phyloP scores from a whole-genome alignment of 2,797 vertebrate genomes.

The Antennarius maculatus region DNA sequence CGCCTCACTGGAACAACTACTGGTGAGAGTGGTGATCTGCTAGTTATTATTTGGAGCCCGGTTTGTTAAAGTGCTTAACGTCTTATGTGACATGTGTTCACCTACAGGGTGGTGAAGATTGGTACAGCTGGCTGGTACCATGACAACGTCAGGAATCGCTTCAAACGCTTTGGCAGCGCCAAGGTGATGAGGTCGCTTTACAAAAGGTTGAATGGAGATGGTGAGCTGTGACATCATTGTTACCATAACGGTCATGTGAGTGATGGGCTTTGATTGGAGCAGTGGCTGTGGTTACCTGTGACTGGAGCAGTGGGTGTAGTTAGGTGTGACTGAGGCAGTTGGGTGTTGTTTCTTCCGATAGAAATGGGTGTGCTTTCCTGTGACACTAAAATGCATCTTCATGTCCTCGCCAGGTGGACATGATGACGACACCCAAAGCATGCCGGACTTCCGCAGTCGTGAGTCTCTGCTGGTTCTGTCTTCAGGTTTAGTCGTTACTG shows the following conservation, averaged over 20 bases:
- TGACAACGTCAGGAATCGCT: constrained; percentile 88
- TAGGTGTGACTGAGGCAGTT: not conserved
- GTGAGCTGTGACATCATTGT: constrained; percentile 52
- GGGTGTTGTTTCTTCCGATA: not conserved
- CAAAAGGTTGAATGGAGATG: constrained; percentile 84
- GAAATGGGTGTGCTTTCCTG: no score
- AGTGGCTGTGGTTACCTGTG: no score
- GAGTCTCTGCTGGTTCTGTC: constrained; percentile 45
- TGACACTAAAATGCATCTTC: no score
- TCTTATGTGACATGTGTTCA: not conserved
- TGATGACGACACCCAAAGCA: constrained; percentile 82
- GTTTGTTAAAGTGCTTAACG: no score
- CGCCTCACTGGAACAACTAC: no score
- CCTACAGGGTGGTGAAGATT: constrained; percentile 86
- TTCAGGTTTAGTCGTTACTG: no score
- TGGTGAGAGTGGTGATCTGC: no score
- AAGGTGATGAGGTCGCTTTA: constrained; percentile 92
- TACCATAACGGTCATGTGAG: not conserved
- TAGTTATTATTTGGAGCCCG: no score
- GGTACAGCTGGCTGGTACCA: constrained; percentile 94
- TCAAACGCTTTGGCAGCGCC: constrained; percentile 93
- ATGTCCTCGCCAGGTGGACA: constrained; percentile 64
- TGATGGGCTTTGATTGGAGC: no score
- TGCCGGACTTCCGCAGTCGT: constrained; percentile 80
- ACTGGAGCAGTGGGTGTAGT: no score